These are phyloP conservation scores for Caenorhabditis sp. DNA, from an alignment of 2,888 invertebrate genomes.

Conservation along the genomic window DNA sequence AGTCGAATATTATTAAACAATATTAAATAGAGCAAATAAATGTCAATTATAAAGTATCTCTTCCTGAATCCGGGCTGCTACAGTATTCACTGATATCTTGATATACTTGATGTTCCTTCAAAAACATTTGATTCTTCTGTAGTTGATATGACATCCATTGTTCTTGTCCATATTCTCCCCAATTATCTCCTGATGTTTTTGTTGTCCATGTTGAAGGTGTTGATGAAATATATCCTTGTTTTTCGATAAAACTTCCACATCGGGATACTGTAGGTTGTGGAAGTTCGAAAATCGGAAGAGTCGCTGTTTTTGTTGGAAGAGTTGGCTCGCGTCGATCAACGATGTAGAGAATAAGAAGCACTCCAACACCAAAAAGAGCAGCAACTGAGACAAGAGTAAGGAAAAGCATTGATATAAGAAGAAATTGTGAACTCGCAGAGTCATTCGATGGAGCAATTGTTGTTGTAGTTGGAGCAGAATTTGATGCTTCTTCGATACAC, in stretches of 20 bases:
- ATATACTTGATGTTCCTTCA: neutral
- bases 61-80: neutral
- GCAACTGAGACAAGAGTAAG: constrained; percentile 20
- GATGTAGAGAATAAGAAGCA: constrained; percentile 21
- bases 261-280: constrained; percentile 9
- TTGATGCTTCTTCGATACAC: constrained; percentile 21
- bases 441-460: neutral
- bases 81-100: neutral
- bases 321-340: constrained; percentile 9
- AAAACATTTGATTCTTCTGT: no score
- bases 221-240: neutral
- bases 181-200: neutral
- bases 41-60: neutral
- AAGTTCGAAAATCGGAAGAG: constrained; percentile 11
- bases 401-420: constrained; percentile 8
- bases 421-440: neutral
- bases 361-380: constrained; percentile 14
- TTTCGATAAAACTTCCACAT: neutral
- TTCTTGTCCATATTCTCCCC: neutral
- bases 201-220: neutral
- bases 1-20: neutral
- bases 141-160: neutral
- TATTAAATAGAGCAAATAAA: neutral
- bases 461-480: neutral
- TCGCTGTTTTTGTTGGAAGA: neutral